Conservation (phyloP, 2,113 vertebrate genomes). For the Theropithecus gelada region DNA sequence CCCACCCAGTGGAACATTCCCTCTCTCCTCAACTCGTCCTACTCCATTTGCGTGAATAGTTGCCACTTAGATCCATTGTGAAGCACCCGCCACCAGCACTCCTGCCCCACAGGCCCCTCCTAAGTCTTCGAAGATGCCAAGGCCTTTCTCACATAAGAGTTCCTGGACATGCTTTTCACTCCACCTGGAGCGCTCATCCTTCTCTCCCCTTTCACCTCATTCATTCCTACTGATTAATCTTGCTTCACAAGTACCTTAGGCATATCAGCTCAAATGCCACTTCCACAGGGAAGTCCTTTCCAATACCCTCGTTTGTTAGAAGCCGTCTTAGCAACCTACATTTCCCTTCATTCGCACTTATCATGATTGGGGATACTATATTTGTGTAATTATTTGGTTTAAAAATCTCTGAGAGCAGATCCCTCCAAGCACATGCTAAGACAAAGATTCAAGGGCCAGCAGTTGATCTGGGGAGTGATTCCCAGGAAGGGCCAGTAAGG, state of each 20-base stretch:
- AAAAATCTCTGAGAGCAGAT: not conserved
- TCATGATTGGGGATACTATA: not conserved
- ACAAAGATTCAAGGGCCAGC: not conserved
- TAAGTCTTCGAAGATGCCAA: not conserved
- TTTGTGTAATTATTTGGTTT: constrained; percentile 6
- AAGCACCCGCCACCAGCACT: not conserved
- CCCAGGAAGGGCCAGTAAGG: not conserved
- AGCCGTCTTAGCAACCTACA: not conserved
- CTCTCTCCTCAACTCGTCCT: not conserved
- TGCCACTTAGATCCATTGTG: not conserved
- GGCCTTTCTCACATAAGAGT: not conserved
- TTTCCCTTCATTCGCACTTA: not conserved
- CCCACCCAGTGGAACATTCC: not conserved
- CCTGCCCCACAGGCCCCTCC: not conserved
- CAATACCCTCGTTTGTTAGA: not conserved
- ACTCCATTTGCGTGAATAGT: not conserved
- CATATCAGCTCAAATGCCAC: not conserved
- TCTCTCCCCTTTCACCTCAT: not conserved
- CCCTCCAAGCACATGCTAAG: not conserved
- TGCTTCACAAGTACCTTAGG: not conserved
- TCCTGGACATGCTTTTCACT: not conserved
- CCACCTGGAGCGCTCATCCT: not conserved
- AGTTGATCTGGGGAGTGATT: not conserved
- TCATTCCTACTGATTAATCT: not conserved
- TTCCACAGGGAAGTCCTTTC: not conserved